Conservation (phyloP, 2,888 invertebrate species). For the Cheilosia variabilis region DNA sequence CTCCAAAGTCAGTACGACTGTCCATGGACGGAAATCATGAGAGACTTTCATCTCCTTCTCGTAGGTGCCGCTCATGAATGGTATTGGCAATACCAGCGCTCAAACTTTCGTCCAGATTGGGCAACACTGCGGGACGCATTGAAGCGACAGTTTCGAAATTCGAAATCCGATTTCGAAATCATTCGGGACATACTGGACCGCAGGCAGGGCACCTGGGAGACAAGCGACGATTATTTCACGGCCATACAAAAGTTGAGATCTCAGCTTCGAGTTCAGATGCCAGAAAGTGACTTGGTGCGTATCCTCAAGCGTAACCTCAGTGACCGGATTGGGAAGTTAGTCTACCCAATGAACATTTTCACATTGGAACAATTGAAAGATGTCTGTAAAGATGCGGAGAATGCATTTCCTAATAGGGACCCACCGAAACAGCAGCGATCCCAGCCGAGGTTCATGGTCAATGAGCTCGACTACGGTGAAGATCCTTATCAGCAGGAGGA, state of each 20-base stretch:
- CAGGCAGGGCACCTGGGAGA: too few species aligned
- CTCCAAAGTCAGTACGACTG: not conserved
- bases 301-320: not conserved
- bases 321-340: not conserved
- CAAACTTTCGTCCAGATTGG: not conserved
- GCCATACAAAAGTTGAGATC: too few species aligned
- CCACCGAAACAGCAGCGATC: too few species aligned
- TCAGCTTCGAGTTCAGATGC: too few species aligned
- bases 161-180: not conserved
- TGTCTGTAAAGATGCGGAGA: conserved; percentile 12
- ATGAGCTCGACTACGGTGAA: too few species aligned
- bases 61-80: not conserved
- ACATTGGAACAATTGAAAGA: not conserved
- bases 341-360: conserved; percentile 2
- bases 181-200: not conserved
- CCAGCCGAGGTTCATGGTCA: too few species aligned
- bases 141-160: not conserved
- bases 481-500: too few species aligned
- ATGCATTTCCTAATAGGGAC: not conserved
- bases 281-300: too few species aligned
- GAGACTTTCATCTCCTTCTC: too few species aligned
- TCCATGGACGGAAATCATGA: too few species aligned
- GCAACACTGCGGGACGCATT: not conserved
- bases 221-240: too few species aligned
- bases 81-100: not conserved